These are phyloP conservation scores for Pollimyrus isidori DNA, from an alignment of 2,113 vertebrate species.

Conservation along the genomic window DNA sequence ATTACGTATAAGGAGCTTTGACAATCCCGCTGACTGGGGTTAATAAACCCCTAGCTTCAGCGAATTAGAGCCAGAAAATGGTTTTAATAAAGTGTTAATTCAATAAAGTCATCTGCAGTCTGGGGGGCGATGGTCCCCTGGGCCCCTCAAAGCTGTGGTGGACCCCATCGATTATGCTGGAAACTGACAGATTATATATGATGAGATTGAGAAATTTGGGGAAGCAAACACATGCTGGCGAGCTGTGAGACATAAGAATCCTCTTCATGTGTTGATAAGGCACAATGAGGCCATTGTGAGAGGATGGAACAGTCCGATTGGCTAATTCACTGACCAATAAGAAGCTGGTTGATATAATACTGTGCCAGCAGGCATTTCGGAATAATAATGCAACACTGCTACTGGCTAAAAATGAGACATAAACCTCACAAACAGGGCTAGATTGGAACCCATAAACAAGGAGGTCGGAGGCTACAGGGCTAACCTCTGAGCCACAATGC, in stretches of 20 bases:
- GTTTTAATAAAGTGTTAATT: conserved; percentile 33
- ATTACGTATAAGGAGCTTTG: conserved; percentile 23
- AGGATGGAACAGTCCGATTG: neutral
- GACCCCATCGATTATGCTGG: conserved; percentile 1
- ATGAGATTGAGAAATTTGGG: neutral
- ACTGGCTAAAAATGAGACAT: neutral
- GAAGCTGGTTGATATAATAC: neutral
- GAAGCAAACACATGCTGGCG: neutral
- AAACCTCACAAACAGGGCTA: neutral
- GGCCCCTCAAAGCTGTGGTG: neutral
- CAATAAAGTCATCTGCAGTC: conserved; percentile 16
- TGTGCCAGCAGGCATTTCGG: neutral
- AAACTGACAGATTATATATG: conserved; percentile 24
- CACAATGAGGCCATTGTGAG: neutral
- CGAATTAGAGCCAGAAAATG: conserved; percentile 26
- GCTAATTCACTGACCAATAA: neutral
- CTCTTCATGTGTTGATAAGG: neutral
- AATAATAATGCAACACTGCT: neutral
- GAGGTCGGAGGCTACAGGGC: neutral
- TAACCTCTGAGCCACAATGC: neutral
- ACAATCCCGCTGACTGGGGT: conserved; percentile 23
- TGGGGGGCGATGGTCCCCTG: neutral
- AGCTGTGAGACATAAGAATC: neutral
- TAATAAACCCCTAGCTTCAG: conserved; percentile 28
- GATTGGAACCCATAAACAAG: neutral